A percentile compares a stretch with the other conserved stretches of the same genome.
phyloP scores from a whole-genome alignment of 2,888 invertebrate species.

The Lathronympha strigana region DNA sequence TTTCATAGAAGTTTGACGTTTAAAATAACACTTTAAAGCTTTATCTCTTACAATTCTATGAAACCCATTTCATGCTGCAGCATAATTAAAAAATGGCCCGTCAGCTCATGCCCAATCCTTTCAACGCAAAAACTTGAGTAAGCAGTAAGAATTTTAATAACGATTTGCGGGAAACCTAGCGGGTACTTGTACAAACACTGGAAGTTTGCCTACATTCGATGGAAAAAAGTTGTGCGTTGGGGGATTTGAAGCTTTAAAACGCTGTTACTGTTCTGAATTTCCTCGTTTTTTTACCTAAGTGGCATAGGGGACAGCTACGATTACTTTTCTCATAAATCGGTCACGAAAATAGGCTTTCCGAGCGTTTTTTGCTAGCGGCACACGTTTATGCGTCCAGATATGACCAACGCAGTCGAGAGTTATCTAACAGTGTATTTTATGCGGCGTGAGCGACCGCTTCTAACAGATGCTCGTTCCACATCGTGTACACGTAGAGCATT shows the following conservation, averaged over 20 bases:
- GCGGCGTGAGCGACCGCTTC: no score
- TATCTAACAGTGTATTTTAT: no score
- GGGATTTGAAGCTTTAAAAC: slow-evolving; percentile 3
- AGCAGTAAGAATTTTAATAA: slow-evolving; percentile 71
- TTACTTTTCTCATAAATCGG: neutral
- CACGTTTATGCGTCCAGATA: no score
- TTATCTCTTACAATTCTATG: neutral
- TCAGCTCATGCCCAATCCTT: slow-evolving; percentile 58
- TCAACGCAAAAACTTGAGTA: slow-evolving; percentile 62
- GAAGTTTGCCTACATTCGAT: slow-evolving; percentile 65
- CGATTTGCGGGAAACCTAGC: slow-evolving; percentile 56
- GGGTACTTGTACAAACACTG: slow-evolving; percentile 41
- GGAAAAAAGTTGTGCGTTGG: slow-evolving; percentile 60
- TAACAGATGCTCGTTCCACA: no score
- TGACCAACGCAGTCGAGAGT: no score
- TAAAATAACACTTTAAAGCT: no score
- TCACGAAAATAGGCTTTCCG: no score
- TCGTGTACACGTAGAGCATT: no score
- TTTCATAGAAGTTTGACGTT: no score
- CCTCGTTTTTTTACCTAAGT: slow-evolving; percentile 1
- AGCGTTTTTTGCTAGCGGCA: no score
- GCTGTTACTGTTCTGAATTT: neutral
- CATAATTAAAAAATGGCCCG: slow-evolving; percentile 34
- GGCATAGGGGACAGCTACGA: neutral
- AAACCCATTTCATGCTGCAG: slow-evolving; percentile 25